Conservation (phyloP, 2,797 vertebrate genomes). For the Falco novaeseelandiae region DNA sequence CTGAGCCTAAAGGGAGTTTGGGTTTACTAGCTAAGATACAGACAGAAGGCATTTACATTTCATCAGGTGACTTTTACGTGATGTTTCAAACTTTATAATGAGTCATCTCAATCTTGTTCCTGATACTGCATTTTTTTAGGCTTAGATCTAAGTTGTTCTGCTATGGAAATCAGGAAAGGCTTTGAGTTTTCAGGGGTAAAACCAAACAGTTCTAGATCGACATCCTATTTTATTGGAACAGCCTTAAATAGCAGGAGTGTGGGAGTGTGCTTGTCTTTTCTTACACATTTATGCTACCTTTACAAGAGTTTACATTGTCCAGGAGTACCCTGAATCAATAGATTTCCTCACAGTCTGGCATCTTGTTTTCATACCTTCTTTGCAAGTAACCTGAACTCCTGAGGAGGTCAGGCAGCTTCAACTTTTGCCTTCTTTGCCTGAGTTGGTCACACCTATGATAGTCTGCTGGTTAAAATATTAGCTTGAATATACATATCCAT, state of each 20-base stretch:
- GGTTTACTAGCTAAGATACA: not conserved
- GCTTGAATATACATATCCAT: not conserved
- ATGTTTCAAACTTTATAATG: not conserved
- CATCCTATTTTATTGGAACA: not conserved
- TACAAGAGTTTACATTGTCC: not conserved
- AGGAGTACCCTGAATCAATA: not conserved
- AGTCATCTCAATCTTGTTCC: not conserved
- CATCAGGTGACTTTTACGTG: not conserved
- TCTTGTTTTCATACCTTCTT: not conserved
- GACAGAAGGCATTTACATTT: not conserved
- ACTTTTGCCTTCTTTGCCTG: not conserved
- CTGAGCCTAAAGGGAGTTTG: not conserved
- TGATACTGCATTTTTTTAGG: not conserved
- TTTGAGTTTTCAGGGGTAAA: not conserved
- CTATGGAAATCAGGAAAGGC: not conserved
- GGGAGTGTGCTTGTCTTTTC: not conserved
- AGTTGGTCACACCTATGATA: not conserved
- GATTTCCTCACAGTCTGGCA: not conserved
- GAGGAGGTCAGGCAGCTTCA: not conserved
- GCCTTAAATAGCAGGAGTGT: not conserved
- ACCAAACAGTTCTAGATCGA: rapidly evolving
- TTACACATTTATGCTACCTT: not conserved
- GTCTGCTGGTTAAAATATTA: not conserved
- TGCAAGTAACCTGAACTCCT: not conserved
- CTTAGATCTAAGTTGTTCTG: not conserved